These are phyloP conservation scores for Zele albiditarsus DNA, from an alignment of 2,888 invertebrate genomes.

Conservation along the genomic window DNA sequence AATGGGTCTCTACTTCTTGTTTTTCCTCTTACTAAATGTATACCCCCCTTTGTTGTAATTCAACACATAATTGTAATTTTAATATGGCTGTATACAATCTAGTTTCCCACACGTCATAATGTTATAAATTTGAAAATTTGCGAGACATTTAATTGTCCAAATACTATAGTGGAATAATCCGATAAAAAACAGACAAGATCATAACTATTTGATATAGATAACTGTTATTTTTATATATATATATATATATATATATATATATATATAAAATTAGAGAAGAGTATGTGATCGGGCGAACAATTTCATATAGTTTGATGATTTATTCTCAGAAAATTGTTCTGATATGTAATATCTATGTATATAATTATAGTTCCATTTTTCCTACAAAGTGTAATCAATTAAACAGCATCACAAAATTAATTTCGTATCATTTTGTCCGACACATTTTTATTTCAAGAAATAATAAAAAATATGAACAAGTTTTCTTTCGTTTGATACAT, in stretches of 20 bases:
- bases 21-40: background rate
- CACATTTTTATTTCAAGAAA: background rate
- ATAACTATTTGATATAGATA: background rate
- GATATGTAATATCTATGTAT: constrained; percentile 49
- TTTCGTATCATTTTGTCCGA: background rate
- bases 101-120: background rate
- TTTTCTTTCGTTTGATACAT: constrained; percentile 11
- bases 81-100: background rate
- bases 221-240: constrained; percentile 1
- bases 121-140: background rate
- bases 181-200: background rate
- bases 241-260: background rate
- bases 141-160: background rate
- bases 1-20: background rate
- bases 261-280: background rate
- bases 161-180: background rate
- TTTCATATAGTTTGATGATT: constrained; percentile 7
- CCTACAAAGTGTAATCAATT: constrained; percentile 1
- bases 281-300: constrained; percentile 13
- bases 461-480: background rate
- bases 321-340: constrained; percentile 25
- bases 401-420: background rate
- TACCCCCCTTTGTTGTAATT: background rate
- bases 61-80: background rate
- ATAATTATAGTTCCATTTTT: constrained; percentile 27